Evolutionary conservation across 2,113 vertebrate genomes (phyloP).

Genomic region (Heterotilapia buettikoferi): DNA sequence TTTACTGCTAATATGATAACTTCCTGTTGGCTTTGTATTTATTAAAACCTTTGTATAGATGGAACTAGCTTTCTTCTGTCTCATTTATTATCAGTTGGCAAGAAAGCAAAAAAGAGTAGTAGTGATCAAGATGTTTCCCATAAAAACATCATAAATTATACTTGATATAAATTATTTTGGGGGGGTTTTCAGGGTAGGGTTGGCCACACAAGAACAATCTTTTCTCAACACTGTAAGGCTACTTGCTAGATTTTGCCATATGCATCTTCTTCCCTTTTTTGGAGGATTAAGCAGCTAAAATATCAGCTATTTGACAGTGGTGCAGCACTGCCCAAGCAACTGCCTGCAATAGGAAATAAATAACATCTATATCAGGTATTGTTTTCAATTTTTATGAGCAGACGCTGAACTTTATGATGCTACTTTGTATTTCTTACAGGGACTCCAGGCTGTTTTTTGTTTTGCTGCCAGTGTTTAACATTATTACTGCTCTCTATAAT

Average conservation of each 20-base stretch:
- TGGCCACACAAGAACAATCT: background rate
- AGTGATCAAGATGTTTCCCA: background rate
- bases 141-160: background rate
- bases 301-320: background rate
- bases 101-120: background rate
- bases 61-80: background rate
- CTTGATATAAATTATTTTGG: background rate
- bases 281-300: background rate
- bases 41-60: background rate
- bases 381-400: background rate
- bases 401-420: background rate
- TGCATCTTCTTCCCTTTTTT: background rate
- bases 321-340: background rate
- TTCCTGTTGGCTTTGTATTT: background rate
- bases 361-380: background rate
- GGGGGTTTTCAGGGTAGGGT: fast-evolving
- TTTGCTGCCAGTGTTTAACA: background rate
- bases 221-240: background rate
- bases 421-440: background rate
- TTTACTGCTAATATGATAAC: background rate
- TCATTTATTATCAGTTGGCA: background rate
- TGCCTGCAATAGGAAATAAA: background rate
- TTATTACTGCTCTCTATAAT: background rate
- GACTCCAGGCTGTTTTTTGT: background rate
- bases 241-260: background rate